phyloP scores from a whole-genome alignment of 2,113 vertebrate genomes.

The Actenoides hombroni region DNA sequence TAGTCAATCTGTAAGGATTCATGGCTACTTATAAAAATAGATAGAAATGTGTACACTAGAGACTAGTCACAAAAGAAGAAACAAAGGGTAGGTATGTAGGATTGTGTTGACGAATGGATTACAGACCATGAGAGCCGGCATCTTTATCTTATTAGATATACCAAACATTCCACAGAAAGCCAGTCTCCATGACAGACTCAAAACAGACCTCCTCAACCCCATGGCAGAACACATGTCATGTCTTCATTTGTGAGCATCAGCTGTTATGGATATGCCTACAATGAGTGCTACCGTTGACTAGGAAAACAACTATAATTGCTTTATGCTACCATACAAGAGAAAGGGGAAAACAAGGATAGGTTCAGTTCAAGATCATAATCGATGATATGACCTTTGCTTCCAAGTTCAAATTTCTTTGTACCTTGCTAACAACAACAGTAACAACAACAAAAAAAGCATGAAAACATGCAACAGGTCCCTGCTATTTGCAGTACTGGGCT shows the following conservation, averaged over 20 bases:
- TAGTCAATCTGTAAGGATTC: background rate
- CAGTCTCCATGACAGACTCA: background rate
- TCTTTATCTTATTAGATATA: background rate
- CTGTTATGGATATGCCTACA: accelerated
- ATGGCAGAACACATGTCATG: background rate
- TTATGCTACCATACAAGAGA: background rate
- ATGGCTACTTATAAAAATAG: background rate
- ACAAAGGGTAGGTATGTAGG: background rate
- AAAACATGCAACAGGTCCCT: background rate
- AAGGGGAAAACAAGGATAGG: background rate
- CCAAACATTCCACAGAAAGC: background rate
- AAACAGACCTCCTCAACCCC: background rate
- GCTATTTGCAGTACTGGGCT: background rate
- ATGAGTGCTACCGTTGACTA: background rate
- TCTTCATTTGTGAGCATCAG: background rate
- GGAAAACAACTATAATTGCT: background rate
- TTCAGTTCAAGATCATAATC: background rate
- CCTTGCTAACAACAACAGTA: background rate
- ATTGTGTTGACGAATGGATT: background rate
- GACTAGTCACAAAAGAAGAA: background rate
- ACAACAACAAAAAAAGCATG: background rate
- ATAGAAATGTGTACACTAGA: background rate
- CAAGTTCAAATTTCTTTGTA: background rate
- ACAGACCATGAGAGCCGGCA: background rate
- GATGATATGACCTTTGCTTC: background rate